These are phyloP conservation scores for Diglossa cyanea DNA, from an alignment of 2,797 vertebrate species.

Conservation along the genomic window DNA sequence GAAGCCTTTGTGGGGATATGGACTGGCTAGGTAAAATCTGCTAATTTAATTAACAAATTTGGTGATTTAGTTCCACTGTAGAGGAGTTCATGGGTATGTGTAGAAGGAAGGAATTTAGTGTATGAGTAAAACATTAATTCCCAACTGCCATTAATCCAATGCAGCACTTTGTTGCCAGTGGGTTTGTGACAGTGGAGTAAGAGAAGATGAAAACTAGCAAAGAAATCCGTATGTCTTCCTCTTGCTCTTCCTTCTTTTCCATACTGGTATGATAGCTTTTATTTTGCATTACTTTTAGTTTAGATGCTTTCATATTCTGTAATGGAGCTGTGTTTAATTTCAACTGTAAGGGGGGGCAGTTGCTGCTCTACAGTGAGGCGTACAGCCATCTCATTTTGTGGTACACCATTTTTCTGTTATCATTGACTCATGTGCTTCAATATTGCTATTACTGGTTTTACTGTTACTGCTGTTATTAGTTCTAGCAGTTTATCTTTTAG, in stretches of 20 bases:
- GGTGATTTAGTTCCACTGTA: not conserved
- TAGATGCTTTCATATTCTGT: not conserved
- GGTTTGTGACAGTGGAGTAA: not conserved
- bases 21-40: not conserved
- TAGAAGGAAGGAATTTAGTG: not conserved
- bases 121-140: not conserved
- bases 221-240: not conserved
- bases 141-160: not conserved
- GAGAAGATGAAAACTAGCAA: not conserved
- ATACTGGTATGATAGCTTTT: not conserved
- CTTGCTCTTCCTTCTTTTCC: not conserved
- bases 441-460: not conserved
- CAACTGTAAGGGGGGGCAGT: not conserved
- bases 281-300: not conserved
- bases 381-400: not conserved
- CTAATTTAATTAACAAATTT: not conserved
- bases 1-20: not conserved
- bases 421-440: not conserved
- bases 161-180: not conserved
- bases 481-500: not conserved
- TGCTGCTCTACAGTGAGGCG: not conserved
- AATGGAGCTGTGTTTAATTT: not conserved
- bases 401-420: not conserved
- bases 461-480: not conserved
- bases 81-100: fast-evolving